Conservation (phyloP, 2,113 vertebrate genomes). For the Oncorhynchus masou region DNA sequence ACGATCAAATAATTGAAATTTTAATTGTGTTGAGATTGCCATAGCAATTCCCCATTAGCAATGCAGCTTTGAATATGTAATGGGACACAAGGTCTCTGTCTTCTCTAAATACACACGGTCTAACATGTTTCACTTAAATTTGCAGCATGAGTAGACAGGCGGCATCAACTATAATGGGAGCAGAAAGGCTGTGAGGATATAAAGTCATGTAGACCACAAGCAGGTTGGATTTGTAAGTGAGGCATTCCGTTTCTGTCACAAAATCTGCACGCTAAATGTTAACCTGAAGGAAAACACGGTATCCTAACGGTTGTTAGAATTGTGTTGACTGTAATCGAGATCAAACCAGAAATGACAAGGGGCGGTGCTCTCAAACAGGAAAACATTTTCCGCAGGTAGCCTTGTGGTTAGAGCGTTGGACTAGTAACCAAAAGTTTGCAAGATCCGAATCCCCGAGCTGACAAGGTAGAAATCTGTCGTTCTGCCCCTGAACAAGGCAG, state of each 20-base stretch:
- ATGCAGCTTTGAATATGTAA: slow-evolving; percentile 64
- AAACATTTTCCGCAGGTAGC: neutral
- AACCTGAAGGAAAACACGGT: slow-evolving; percentile 12
- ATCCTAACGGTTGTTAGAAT: slow-evolving; percentile 20
- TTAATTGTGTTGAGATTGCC: slow-evolving; percentile 42
- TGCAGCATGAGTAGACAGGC: slow-evolving; percentile 49
- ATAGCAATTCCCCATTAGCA: slow-evolving; percentile 52
- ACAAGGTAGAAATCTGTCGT: too few relatives aligned
- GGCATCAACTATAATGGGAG: slow-evolving; percentile 29
- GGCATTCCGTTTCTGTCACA: slow-evolving; percentile 7
- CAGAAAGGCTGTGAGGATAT: slow-evolving; percentile 16
- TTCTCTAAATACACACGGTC: slow-evolving; percentile 38
- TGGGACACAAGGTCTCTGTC: slow-evolving; percentile 29
- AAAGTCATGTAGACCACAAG: slow-evolving; percentile 30
- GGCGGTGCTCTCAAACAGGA: too few relatives aligned
- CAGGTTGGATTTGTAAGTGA: slow-evolving; percentile 29
- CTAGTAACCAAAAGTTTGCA: too few relatives aligned
- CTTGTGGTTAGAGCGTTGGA: too few relatives aligned
- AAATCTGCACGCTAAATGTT: slow-evolving; percentile 22
- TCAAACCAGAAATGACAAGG: too few relatives aligned
- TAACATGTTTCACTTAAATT: slow-evolving; percentile 37
- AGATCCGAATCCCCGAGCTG: too few relatives aligned
- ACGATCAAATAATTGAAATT: neutral
- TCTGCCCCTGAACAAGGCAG: too few relatives aligned
- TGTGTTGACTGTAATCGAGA: neutral